Evolutionary conservation across 2,797 vertebrate genomes (phyloP).

Genomic region (Lacerta agilis): DNA sequence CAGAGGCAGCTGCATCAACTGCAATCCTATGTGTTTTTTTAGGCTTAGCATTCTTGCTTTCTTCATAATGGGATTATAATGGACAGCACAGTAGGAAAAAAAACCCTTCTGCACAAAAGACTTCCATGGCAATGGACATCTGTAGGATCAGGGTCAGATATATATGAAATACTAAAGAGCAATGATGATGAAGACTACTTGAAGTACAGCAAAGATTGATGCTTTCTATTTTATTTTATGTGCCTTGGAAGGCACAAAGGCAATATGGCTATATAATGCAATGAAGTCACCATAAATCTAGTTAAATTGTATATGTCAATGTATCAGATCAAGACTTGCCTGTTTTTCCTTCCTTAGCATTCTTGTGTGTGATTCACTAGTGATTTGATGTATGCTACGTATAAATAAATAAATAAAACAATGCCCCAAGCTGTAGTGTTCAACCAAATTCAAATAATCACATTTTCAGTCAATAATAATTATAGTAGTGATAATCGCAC

Average conservation of each 20-base stretch:
- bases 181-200: slow-evolving; percentile 51
- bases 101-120: neutral
- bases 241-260: slow-evolving; percentile 70
- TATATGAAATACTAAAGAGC: slow-evolving; percentile 39
- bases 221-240: slow-evolving; percentile 54
- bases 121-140: neutral
- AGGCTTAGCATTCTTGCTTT: neutral
- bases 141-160: neutral
- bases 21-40: neutral
- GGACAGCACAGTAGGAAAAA: neutral
- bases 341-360: slow-evolving; percentile 43
- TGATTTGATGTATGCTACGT: slow-evolving; percentile 50
- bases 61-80: neutral
- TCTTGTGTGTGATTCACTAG: slow-evolving; percentile 67
- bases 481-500: slow-evolving; percentile 34
- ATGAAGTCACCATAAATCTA: slow-evolving; percentile 54
- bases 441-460: slow-evolving; percentile 72
- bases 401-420: slow-evolving; percentile 67
- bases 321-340: slow-evolving; percentile 51
- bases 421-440: slow-evolving; percentile 60
- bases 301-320: slow-evolving; percentile 19
- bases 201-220: slow-evolving; percentile 53
- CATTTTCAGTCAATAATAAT: slow-evolving; percentile 67
- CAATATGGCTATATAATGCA: slow-evolving; percentile 69
- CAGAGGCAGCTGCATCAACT: neutral